Percentiles rank a stretch among this genome's conserved stretches.
These are phyloP conservation scores for Epinotia demarniana DNA, from an alignment of 2,888 invertebrate species.

Conservation along the genomic window DNA sequence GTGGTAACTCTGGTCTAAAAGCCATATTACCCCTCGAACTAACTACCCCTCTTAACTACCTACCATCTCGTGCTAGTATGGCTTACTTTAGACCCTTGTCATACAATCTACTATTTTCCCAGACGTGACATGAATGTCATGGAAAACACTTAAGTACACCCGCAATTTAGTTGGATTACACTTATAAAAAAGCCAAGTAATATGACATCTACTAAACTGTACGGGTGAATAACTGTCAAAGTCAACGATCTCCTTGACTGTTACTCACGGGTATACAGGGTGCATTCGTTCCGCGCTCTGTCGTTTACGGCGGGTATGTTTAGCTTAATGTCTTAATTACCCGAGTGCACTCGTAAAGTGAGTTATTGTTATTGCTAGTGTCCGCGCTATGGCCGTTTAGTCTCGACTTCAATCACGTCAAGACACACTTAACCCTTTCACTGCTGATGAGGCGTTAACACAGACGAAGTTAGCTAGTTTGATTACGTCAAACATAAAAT, in stretches of 20 bases:
- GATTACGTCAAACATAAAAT: no score
- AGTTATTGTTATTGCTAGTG: constrained; percentile 34
- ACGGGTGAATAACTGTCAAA: not conserved
- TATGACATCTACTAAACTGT: not conserved
- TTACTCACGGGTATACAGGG: not conserved
- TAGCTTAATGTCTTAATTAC: constrained; percentile 40
- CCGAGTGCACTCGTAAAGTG: constrained; percentile 27
- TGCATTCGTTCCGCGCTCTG: constrained; percentile 14
- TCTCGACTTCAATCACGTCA: constrained; percentile 66
- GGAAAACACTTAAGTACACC: no score
- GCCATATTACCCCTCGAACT: no score
- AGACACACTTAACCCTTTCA: constrained; percentile 2
- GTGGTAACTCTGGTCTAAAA: no score
- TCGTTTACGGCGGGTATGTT: constrained; percentile 18
- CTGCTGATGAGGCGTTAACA: not conserved
- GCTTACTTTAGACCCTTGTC: no score
- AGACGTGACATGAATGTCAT: no score
- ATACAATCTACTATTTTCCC: no score
- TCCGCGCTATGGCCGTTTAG: constrained; percentile 18
- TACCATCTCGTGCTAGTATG: no score
- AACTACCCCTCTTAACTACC: no score
- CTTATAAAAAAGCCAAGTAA: no score
- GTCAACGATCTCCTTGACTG: not conserved
- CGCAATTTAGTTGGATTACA: no score
- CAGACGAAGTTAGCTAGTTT: no score